Conservation (phyloP, 2,113 vertebrate species). For the Petaurus breviceps region DNA sequence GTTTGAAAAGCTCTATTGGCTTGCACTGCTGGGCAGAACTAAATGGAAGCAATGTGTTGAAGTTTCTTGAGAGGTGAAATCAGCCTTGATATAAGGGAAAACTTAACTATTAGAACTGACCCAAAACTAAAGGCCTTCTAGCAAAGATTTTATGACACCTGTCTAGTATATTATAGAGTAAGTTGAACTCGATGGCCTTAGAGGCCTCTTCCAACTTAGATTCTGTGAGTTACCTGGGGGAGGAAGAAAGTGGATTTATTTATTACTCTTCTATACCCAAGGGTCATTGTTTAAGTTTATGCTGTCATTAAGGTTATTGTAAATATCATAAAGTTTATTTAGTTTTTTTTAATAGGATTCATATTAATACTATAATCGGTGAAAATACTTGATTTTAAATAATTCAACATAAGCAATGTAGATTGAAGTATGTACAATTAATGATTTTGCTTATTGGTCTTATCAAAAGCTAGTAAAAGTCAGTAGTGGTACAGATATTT, state of each 20-base stretch:
- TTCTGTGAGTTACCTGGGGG: not conserved
- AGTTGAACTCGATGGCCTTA: not conserved
- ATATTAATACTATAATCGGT: slow-evolving; percentile 3
- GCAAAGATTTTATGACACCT: not conserved
- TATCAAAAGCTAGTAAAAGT: not conserved
- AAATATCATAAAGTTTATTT: not conserved
- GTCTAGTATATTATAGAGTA: not conserved
- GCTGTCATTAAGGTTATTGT: not conserved
- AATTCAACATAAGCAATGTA: slow-evolving; percentile 6
- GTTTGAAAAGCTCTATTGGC: not conserved
- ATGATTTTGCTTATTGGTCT: slow-evolving; percentile 25
- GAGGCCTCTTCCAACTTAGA: not conserved
- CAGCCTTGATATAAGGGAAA: not conserved
- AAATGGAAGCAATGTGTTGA: not conserved
- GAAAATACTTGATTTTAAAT: slow-evolving; percentile 13
- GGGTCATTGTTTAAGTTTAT: not conserved
- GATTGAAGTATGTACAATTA: not conserved
- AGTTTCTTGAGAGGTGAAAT: not conserved
- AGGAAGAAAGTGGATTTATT: not conserved
- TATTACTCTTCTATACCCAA: not conserved
- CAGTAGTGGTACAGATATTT: slow-evolving; percentile 36
- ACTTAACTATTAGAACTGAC: not conserved
- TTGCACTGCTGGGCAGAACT: not conserved
- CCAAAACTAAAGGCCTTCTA: not conserved
- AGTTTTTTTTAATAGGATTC: not conserved